These are phyloP conservation scores for Dendrolimus pini DNA, from an alignment of 2,888 invertebrate species.

Conservation along the genomic window DNA sequence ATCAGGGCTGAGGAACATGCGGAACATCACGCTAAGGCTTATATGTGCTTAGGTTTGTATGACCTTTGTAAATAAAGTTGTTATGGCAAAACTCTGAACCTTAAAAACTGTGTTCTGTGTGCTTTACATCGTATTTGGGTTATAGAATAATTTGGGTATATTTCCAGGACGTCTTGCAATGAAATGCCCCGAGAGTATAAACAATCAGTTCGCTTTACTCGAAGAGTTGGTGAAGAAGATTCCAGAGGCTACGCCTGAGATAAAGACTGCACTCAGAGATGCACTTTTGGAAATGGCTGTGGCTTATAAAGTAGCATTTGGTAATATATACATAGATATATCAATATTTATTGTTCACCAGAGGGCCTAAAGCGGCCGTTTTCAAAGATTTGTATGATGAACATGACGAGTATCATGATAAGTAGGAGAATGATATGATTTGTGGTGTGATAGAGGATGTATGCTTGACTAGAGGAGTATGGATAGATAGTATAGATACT, in stretches of 20 bases:
- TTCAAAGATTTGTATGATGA: too few relatives aligned
- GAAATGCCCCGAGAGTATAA: constrained; percentile 56
- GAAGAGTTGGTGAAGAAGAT: constrained; percentile 69
- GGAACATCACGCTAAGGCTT: constrained; percentile 82
- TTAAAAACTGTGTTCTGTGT: too few relatives aligned
- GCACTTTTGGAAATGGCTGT: constrained; percentile 81
- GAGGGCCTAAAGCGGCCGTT: too few relatives aligned
- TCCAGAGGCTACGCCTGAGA: constrained; percentile 67
- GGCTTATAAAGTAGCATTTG: constrained; percentile 71
- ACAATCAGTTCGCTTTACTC: constrained; percentile 53
- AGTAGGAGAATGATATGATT: too few relatives aligned
- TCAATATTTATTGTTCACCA: too few relatives aligned
- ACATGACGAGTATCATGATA: too few relatives aligned
- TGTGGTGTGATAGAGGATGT: too few relatives aligned
- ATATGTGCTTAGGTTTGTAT: constrained; percentile 81
- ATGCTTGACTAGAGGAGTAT: too few relatives aligned
- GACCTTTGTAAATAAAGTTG: constrained; percentile 8
- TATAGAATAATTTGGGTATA: too few relatives aligned
- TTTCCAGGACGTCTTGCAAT: constrained; percentile 53
- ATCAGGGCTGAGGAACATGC: constrained; percentile 79
- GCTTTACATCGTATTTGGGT: too few relatives aligned
- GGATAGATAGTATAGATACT: too few relatives aligned
- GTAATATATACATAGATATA: constrained; percentile 20
- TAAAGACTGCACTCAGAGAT: constrained; percentile 81
- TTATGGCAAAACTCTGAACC: background rate